Conservation (phyloP, 2,797 vertebrate species). For the Coranthus polyacanthus region DNA sequence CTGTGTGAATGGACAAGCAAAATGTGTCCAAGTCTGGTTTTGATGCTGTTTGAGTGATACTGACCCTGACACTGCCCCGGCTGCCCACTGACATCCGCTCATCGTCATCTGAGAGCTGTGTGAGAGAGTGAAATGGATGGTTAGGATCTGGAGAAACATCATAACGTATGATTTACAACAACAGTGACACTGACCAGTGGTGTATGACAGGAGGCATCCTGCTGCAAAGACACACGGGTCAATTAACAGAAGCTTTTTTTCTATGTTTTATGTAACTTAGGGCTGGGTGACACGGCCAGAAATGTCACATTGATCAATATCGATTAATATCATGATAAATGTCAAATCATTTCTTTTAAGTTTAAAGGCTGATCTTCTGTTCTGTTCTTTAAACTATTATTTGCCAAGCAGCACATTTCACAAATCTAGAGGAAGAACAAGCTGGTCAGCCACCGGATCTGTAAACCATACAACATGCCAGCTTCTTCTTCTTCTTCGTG, state of each 20-base stretch:
- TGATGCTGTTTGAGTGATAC: conserved; percentile 75
- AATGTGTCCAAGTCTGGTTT: not conserved
- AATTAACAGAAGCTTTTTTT: not conserved
- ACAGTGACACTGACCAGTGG: not conserved
- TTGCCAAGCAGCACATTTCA: too few relatives aligned
- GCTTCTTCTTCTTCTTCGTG: too few relatives aligned
- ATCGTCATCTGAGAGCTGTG: conserved; percentile 94
- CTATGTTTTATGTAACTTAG: too few relatives aligned
- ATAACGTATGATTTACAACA: not conserved
- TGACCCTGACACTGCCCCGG: conserved; percentile 92
- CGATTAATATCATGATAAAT: too few relatives aligned
- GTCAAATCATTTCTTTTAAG: too few relatives aligned
- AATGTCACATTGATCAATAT: too few relatives aligned
- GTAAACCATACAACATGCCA: too few relatives aligned
- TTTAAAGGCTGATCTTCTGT: too few relatives aligned
- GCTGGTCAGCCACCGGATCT: too few relatives aligned
- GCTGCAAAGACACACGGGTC: conserved; percentile 4
- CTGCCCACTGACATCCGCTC: conserved; percentile 93
- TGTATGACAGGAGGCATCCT: not conserved
- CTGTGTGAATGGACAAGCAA: conserved; percentile 3
- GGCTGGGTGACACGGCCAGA: too few relatives aligned
- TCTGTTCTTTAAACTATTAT: too few relatives aligned
- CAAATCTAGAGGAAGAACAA: too few relatives aligned
- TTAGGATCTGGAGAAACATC: conserved; percentile 29
- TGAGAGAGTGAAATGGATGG: conserved; percentile 46